Percentiles rank a stretch among this genome's conserved stretches.
Evolutionary conservation across 2,888 invertebrate genomes (phyloP).

Genomic region (Hemaris fuciformis): DNA sequence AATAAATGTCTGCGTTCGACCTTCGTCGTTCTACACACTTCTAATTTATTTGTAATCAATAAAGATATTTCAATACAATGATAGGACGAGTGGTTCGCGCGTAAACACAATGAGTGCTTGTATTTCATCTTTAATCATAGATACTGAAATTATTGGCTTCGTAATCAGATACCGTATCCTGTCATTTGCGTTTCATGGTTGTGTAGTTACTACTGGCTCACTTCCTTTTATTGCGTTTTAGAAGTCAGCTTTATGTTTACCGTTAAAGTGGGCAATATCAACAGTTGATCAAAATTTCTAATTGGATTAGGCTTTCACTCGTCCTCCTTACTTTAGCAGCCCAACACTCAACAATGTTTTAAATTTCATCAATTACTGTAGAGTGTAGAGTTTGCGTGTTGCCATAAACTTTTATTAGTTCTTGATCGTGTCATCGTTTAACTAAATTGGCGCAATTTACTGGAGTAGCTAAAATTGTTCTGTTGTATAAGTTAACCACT

Average conservation of each 20-base stretch:
- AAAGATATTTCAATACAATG: not conserved
- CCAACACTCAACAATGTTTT: too few relatives aligned
- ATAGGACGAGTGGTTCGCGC: not conserved
- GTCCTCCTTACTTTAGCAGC: not conserved
- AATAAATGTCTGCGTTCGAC: not conserved
- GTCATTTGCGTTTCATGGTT: not conserved
- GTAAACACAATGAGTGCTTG: not conserved
- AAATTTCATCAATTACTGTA: too few relatives aligned
- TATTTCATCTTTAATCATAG: not conserved
- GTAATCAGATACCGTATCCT: not conserved
- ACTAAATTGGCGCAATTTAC: too few relatives aligned
- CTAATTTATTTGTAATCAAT: conserved; percentile 3
- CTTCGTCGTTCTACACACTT: not conserved
- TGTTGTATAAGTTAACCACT: too few relatives aligned
- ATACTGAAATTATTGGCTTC: not conserved
- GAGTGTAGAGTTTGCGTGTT: too few relatives aligned
- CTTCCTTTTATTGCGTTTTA: not conserved
- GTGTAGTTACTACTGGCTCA: not conserved
- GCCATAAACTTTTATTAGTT: too few relatives aligned
- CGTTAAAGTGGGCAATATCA: not conserved
- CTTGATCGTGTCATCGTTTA: too few relatives aligned
- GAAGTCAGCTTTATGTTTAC: not conserved
- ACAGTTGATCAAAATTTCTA: not conserved
- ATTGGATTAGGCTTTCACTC: conserved; percentile 6
- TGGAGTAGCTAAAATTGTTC: too few relatives aligned